These are phyloP conservation scores for Troglohyphantes excavatus DNA, from an alignment of 2,888 invertebrate species.

Conservation along the genomic window DNA sequence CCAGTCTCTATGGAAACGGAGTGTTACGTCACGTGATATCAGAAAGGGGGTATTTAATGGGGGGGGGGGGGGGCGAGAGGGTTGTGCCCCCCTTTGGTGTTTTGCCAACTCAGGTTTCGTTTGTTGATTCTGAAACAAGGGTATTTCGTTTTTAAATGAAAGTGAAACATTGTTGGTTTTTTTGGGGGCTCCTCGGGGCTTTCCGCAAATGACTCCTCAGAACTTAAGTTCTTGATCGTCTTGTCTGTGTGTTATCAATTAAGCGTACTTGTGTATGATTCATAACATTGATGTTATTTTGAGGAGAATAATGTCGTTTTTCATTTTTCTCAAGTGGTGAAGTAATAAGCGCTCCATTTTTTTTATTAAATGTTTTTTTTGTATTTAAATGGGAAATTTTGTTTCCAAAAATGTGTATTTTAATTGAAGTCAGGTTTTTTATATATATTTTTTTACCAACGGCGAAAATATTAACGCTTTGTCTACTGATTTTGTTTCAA, in stretches of 20 bases:
- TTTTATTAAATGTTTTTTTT: too few relatives aligned
- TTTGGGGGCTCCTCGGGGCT: background rate
- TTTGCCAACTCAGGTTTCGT: conserved; percentile 77
- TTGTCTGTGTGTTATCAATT: background rate
- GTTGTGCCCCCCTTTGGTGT: conserved; percentile 62
- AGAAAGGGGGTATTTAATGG: conserved; percentile 70
- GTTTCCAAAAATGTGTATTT: too few relatives aligned
- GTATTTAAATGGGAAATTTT: too few relatives aligned
- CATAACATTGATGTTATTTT: too few relatives aligned
- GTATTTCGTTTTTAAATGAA: background rate
- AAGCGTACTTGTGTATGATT: too few relatives aligned
- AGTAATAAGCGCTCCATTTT: too few relatives aligned
- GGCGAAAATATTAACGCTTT: too few relatives aligned
- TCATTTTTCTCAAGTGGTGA: too few relatives aligned
- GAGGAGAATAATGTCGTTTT: too few relatives aligned
- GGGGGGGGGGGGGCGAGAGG: conserved; percentile 16
- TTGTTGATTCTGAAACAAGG: conserved; percentile 50
- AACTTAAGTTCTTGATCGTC: background rate
- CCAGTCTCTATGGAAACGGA: conserved; percentile 71
- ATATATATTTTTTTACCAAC: too few relatives aligned
- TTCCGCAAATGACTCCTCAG: conserved; percentile 22
- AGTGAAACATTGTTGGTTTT: background rate
- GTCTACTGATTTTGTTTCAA: too few relatives aligned
- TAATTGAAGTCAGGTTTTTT: too few relatives aligned
- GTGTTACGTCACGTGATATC: conserved; percentile 78